phyloP scores from a whole-genome alignment of 2,797 vertebrate species.

The Psittacula derbiana region DNA sequence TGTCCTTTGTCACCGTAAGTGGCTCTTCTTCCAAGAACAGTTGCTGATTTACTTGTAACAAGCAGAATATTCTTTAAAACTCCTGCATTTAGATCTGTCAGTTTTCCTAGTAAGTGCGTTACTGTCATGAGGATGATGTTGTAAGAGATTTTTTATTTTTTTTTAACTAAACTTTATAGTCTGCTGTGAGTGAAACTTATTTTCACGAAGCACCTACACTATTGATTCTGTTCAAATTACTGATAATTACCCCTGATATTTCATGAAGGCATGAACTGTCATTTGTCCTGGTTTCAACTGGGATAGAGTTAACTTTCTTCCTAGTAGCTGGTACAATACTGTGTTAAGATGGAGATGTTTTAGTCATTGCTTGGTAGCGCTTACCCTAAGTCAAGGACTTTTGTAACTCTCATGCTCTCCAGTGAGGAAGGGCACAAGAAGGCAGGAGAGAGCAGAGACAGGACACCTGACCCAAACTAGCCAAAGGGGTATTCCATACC shows the following conservation, averaged over 20 bases:
- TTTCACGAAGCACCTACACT: neutral
- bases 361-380: neutral
- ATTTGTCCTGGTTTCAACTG: neutral
- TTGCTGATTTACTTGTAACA: neutral
- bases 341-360: neutral
- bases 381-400: neutral
- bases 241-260: neutral
- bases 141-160: neutral
- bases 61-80: neutral
- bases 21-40: neutral
- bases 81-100: neutral
- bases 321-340: neutral
- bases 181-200: neutral
- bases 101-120: neutral
- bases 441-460: neutral
- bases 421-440: neutral
- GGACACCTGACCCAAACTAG: neutral
- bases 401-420: neutral
- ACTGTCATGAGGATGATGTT: neutral
- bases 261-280: neutral
- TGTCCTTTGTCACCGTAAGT: conserved; percentile 96
- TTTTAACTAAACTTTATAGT: neutral
- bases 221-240: neutral
- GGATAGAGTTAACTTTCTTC: neutral
- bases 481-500: neutral